Evolutionary conservation across 2,113 vertebrate genomes (phyloP).

Genomic region (Chroicocephalus ridibundus): DNA sequence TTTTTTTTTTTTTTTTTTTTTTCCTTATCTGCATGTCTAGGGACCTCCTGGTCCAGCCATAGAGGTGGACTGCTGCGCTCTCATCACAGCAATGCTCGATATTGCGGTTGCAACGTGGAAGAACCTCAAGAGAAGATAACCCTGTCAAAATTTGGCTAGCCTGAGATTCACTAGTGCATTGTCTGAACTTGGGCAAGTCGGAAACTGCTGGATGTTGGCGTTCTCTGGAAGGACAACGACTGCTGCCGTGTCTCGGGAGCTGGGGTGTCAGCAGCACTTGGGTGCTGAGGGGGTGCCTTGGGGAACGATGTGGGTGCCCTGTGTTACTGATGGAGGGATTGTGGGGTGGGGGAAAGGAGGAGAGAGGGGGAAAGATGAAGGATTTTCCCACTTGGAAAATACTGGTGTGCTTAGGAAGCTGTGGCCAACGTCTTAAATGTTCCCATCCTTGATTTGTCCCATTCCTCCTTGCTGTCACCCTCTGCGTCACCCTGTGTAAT

Average conservation of each 20-base stretch:
- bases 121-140: neutral
- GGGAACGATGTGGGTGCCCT: neutral
- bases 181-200: neutral
- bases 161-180: neutral
- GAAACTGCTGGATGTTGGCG: neutral
- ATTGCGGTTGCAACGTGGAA: neutral
- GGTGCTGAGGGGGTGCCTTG: neutral
- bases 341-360: neutral
- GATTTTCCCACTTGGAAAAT: conserved; percentile 2
- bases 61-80: neutral
- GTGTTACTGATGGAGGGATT: neutral
- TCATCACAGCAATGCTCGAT: neutral
- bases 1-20: neutral
- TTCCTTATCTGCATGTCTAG: neutral
- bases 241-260: rapidly evolving
- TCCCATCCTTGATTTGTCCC: neutral
- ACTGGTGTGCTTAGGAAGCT: neutral
- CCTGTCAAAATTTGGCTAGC: neutral
- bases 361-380: neutral
- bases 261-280: neutral
- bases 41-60: neutral
- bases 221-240: neutral
- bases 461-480: neutral
- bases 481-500: neutral
- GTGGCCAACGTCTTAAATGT: neutral